A percentile compares a stretch with the other conserved stretches of the same genome.
These are phyloP conservation scores for Drosophila neocordata DNA, from an alignment of 1,140 invertebrate species.

Conservation along the genomic window DNA sequence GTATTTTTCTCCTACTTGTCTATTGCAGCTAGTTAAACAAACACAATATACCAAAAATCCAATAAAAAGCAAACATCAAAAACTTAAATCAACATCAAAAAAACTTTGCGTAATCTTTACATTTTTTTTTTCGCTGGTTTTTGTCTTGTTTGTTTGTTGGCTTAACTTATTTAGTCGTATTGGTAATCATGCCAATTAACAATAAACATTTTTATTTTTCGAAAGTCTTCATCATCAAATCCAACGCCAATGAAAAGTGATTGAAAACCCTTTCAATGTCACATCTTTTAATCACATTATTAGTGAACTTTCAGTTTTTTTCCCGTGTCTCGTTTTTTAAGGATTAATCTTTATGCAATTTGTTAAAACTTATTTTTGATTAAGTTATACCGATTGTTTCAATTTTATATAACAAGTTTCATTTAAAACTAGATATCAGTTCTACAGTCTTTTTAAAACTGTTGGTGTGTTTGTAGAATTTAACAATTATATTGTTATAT, in stretches of 20 bases:
- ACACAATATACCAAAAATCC: conserved; percentile 48
- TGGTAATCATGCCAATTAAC: conserved; percentile 65
- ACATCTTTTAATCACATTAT: background rate
- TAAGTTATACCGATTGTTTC: no score
- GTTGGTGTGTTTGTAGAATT: no score
- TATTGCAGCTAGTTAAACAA: conserved; percentile 65
- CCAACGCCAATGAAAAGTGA: conserved; percentile 1
- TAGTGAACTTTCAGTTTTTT: background rate
- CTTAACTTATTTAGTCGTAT: conserved; percentile 39
- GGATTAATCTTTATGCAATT: background rate
- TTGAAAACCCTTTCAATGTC: conserved; percentile 16
- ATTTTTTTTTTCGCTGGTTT: conserved; percentile 41
- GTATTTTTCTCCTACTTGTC: background rate
- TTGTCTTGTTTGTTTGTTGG: conserved; percentile 31
- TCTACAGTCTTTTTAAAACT: no score
- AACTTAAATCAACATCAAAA: conserved; percentile 61
- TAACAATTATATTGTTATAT: no score
- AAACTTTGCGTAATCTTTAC: conserved; percentile 69
- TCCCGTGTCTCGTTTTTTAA: background rate
- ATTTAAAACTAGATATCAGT: no score
- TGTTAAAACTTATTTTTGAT: no score
- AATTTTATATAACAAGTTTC: no score
- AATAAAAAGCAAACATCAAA: conserved; percentile 52
- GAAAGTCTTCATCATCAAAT: conserved; percentile 6
- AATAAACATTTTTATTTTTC: conserved; percentile 28